phyloP scores from a whole-genome alignment of 2,797 vertebrate species.

The Hirundo rustica region DNA sequence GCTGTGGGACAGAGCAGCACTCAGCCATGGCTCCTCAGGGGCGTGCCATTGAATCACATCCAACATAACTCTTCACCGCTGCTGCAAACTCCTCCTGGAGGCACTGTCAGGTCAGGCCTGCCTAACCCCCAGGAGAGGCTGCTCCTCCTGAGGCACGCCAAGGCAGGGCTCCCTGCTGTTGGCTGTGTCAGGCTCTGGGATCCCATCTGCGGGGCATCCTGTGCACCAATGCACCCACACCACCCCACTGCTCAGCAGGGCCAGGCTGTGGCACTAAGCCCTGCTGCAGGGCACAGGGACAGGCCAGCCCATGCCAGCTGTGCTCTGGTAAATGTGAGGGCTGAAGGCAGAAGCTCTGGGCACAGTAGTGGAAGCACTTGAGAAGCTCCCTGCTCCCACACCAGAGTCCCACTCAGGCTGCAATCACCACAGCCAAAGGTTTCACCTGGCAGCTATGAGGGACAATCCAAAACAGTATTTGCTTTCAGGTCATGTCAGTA shows the following conservation, averaged over 20 bases:
- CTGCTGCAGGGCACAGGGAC: not conserved
- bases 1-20: not conserved
- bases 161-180: not conserved
- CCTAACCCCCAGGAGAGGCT: fast-evolving
- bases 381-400: not conserved
- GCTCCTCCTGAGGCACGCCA: not conserved
- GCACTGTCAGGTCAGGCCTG: not conserved
- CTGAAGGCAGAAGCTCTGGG: not conserved
- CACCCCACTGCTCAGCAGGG: not conserved
- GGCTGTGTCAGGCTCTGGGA: not conserved
- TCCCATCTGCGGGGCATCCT: not conserved
- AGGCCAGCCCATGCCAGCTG: fast-evolving
- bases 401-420: not conserved
- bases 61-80: fast-evolving
- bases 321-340: no score
- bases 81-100: not conserved
- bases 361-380: not conserved
- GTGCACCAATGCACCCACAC: fast-evolving
- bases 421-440: not conserved
- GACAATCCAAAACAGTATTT: not conserved
- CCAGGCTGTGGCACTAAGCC: not conserved
- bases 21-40: fast-evolving
- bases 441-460: not conserved
- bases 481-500: fast-evolving
- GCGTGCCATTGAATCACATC: not conserved